These are phyloP conservation scores for Neomonachus schauinslandi DNA, from an alignment of 2,113 vertebrate species.

Conservation along the genomic window DNA sequence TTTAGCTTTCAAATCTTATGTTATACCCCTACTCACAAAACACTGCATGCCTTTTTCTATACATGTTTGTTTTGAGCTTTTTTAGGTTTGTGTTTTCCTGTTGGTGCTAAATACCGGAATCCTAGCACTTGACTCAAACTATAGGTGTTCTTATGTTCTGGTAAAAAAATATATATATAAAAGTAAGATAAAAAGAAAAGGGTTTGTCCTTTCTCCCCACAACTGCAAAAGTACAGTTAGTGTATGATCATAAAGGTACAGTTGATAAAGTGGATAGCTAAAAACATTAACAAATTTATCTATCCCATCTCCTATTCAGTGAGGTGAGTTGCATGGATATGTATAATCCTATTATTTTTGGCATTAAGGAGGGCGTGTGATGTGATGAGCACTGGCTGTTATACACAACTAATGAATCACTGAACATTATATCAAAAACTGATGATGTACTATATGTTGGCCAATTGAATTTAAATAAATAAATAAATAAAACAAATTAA, in stretches of 20 bases:
- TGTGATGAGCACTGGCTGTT: neutral
- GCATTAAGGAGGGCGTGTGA: neutral
- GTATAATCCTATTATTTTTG: neutral
- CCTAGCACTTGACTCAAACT: slow-evolving; percentile 5
- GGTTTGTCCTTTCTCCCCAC: neutral
- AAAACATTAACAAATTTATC: neutral
- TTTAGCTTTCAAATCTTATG: neutral
- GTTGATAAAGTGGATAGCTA: neutral
- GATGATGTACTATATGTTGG: neutral
- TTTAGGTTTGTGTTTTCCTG: neutral
- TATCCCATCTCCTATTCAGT: neutral
- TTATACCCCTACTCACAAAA: neutral
- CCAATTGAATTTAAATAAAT: neutral
- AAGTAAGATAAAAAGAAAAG: neutral
- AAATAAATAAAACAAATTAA: neutral
- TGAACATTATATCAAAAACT: neutral
- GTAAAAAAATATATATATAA: neutral
- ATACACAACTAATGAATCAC: neutral
- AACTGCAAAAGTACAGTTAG: neutral
- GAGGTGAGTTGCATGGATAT: neutral
- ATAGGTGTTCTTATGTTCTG: neutral
- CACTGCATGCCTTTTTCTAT: neutral
- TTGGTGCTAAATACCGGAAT: neutral
- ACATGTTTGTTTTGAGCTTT: neutral
- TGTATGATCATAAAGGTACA: neutral